Conservation (phyloP, 1,140 invertebrate species). For the Cydia strobilella region DNA sequence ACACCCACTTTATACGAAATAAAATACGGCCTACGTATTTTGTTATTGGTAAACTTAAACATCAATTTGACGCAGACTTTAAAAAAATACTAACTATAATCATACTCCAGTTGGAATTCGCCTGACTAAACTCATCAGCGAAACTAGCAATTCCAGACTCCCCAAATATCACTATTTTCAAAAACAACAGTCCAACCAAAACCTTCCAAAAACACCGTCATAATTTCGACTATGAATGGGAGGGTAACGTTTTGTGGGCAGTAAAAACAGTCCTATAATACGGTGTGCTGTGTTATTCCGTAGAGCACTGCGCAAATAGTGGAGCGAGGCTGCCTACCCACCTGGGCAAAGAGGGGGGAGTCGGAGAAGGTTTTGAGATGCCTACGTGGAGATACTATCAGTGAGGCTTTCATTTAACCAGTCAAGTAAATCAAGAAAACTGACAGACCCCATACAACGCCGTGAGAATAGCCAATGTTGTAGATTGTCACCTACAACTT, state of each 20-base stretch:
- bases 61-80: background rate
- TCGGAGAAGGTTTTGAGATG: background rate
- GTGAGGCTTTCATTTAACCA: background rate
- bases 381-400: background rate
- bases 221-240: conserved; percentile 3
- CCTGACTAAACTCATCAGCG: background rate
- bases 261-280: conserved; percentile 19
- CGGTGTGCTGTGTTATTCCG: background rate
- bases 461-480: background rate
- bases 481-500: no score
- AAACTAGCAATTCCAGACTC: background rate
- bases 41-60: background rate
- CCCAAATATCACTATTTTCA: conserved; percentile 11
- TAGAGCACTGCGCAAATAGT: conserved; percentile 6
- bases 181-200: conserved; percentile 10
- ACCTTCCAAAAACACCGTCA: conserved; percentile 3
- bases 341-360: background rate
- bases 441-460: no score
- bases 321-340: conserved; percentile 8
- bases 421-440: background rate
- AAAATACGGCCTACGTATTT: background rate
- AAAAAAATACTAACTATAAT: conserved; percentile 7
- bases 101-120: background rate
- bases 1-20: no score
- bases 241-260: conserved; percentile 11